Evolutionary conservation across 2,888 invertebrate species (phyloP).

Genomic region (Thecophora atra): DNA sequence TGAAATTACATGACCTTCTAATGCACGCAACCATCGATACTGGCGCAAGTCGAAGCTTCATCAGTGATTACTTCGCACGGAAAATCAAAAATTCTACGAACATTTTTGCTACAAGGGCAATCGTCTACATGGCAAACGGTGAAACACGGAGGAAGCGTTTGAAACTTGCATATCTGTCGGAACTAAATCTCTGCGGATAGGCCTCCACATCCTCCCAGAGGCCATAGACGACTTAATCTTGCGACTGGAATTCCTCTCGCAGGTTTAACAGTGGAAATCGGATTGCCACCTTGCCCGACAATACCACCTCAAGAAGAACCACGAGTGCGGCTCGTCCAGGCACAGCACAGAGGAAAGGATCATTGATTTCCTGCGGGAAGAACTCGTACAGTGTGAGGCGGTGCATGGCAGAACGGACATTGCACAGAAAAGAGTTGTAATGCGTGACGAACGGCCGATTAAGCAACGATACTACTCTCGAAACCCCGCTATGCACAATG

Average conservation of each 20-base stretch:
- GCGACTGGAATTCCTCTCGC: neutral
- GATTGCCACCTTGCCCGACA: neutral
- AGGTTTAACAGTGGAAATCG: neutral
- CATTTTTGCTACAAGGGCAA: neutral
- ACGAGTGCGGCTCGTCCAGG: too few species aligned
- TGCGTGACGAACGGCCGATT: too few species aligned
- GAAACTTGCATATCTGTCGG: neutral
- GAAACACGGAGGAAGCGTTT: neutral
- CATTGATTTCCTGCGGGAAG: too few species aligned
- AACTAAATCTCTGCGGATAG: neutral
- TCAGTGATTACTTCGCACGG: conserved; percentile 18
- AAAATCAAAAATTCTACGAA: neutral
- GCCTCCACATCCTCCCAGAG: neutral
- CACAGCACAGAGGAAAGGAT: too few species aligned
- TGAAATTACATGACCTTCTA: neutral
- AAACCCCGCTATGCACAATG: neutral
- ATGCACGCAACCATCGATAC: conserved; percentile 25
- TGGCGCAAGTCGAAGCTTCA: conserved; percentile 5
- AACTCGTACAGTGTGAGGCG: too few species aligned
- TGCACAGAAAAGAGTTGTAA: neutral
- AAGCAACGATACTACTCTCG: neutral
- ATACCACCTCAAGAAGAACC: too few species aligned
- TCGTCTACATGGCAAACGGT: neutral
- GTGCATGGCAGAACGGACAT: neutral
- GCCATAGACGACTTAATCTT: neutral